Conservation (phyloP, 2,797 vertebrate species). For the Cottoperca gobio region DNA sequence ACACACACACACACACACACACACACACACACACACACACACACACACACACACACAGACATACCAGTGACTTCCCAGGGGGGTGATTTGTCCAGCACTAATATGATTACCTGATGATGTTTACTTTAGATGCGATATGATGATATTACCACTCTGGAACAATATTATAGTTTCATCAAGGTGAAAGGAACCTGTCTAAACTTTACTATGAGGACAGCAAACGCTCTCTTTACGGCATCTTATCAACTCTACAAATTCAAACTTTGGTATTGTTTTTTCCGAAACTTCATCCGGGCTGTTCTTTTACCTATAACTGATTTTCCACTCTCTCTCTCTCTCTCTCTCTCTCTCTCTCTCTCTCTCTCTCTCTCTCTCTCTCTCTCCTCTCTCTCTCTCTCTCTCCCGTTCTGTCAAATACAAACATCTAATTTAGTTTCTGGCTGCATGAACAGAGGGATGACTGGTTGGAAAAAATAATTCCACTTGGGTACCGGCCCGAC, state of each 20-base stretch:
- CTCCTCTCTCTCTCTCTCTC: slow-evolving; percentile 26
- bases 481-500: slow-evolving; percentile 73
- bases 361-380: too few species aligned
- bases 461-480: slow-evolving; percentile 83
- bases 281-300: slow-evolving; percentile 44
- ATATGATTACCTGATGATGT: slow-evolving; percentile 79
- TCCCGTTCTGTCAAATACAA: slow-evolving; percentile 78
- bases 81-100: slow-evolving; percentile 79
- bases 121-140: slow-evolving; percentile 71
- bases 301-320: slow-evolving; percentile 76
- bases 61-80: slow-evolving; percentile 63
- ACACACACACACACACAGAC: slow-evolving; percentile 44
- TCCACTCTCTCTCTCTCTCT: slow-evolving; percentile 57
- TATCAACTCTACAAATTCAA: slow-evolving; percentile 55
- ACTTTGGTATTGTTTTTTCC: slow-evolving; percentile 52
- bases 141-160: slow-evolving; percentile 66
- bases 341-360: slow-evolving; percentile 28
- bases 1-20: slow-evolving; percentile 60
- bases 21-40: slow-evolving; percentile 35
- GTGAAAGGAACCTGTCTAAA: slow-evolving; percentile 36
- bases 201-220: slow-evolving; percentile 35
- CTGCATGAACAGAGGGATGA: slow-evolving; percentile 74
- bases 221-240: slow-evolving; percentile 41
- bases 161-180: slow-evolving; percentile 61
- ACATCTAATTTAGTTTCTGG: slow-evolving; percentile 83